Base-by-base conservation (phyloP, 1,140 invertebrate genomes). In the Papilio xuthus region DNA sequence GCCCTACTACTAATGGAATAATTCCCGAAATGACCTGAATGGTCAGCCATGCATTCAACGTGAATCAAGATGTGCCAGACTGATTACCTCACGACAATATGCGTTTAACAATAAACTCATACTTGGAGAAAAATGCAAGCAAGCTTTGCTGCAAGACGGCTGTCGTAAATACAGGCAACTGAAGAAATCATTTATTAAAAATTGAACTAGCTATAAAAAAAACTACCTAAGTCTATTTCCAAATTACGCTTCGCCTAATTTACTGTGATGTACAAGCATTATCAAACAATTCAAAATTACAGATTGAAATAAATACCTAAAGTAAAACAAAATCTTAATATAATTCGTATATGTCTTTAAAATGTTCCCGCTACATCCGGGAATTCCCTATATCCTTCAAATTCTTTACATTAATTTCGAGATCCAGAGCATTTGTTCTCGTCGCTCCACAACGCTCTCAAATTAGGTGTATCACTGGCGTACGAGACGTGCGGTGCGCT, bases 1-100 rank as follows among this genome's bases (percentile, higher is more conserved):
- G 77, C 78, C 60, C 80, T 83, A 78, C 67, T 47, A 77, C 83
- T 85, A 85, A 85, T 83, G 82, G 79, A 63, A 69, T 56, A 79
- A 78, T 83, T 79, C 77, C 73, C 79, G 73, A 82, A 78, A 78
- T 82, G 85, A 86, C 85, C 83, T 79, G 82, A 71, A 83, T 86
- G 82, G 80, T 79, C 81, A 83, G 60, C 78, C 77, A 82, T 76
- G 79, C 82, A 81, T 82, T 83, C 76, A 83, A 78, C 81, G 71
- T 80, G 75, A 81, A 80, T 83, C 81, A 86, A 83, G 85, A 82
- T 83, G 47, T 79, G 28, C 18, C 18, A 76, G 37, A n/a, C 32
- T 63, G 74, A 76, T 76, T 76, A 63, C 37, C 74, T 28, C 28
- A 60, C 56, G 56, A 60, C 53, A 63, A 63, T 63, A 63, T 44